Conservation (phyloP, 1,140 invertebrate genomes). For the Drosophila pseudoananassae region DNA sequence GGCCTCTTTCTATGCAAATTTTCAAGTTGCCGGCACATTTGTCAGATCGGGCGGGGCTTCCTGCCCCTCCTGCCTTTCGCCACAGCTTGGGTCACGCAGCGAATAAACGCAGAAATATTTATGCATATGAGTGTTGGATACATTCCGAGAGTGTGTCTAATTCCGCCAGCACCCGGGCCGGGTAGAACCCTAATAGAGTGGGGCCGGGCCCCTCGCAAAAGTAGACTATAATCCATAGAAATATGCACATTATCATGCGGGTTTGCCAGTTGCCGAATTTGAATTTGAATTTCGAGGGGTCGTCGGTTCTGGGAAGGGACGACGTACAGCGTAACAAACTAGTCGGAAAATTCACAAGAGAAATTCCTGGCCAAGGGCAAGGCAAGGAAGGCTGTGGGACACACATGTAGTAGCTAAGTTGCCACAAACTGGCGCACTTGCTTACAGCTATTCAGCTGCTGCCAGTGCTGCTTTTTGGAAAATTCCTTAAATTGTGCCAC, state of each 20-base stretch:
- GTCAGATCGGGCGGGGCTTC: constrained; percentile 45
- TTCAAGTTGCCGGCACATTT: constrained; percentile 54
- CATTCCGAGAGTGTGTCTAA: constrained; percentile 53
- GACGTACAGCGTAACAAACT: constrained; percentile 51
- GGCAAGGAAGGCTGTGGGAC: constrained; percentile 11
- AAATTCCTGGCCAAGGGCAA: constrained; percentile 48
- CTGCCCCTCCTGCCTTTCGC: constrained; percentile 10
- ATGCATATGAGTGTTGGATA: constrained; percentile 62
- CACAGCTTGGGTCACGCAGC: constrained; percentile 47
- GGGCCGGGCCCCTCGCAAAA: constrained; percentile 51
- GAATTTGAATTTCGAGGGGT: constrained; percentile 48
- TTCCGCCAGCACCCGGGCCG: constrained; percentile 28
- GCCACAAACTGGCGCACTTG: constrained; percentile 46
- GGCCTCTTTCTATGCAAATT: constrained; percentile 64
- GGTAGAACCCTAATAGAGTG: constrained; percentile 29
- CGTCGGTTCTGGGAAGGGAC: not conserved
- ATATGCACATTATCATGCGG: constrained; percentile 73
- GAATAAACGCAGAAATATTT: constrained; percentile 64
- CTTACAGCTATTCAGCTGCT: constrained; percentile 16
- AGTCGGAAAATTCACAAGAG: constrained; percentile 65
- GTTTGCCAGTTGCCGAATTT: constrained; percentile 34
- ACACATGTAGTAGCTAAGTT: constrained; percentile 13
- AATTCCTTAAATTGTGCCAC: constrained; percentile 62
- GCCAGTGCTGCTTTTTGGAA: constrained; percentile 35
- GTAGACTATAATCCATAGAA: constrained; percentile 74